Evolutionary conservation across 2,113 vertebrate genomes (phyloP).

Genomic region (Oreochromis tanganicae): DNA sequence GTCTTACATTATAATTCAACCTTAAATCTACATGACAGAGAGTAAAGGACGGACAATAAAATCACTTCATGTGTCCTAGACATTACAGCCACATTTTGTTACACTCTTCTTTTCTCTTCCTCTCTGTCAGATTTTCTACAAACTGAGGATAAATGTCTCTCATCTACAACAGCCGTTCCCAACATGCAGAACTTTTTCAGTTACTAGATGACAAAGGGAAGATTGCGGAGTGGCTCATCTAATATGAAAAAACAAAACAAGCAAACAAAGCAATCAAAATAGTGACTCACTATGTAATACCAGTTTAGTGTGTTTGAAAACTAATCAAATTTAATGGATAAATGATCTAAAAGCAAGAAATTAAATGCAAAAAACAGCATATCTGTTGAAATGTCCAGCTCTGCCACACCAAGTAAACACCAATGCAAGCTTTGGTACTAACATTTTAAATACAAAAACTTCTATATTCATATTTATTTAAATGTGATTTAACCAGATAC

Average conservation of each 20-base stretch:
- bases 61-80: not conserved
- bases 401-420: not conserved
- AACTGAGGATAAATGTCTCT: not conserved
- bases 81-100: not conserved
- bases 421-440: not conserved
- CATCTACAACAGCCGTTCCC: not conserved
- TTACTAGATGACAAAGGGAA: not conserved
- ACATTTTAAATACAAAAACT: not conserved
- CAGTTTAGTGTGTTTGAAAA: not conserved
- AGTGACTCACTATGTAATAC: not conserved
- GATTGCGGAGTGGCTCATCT: not conserved
- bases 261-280: not conserved
- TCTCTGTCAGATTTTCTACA: not conserved
- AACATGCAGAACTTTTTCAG: not conserved
- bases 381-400: not conserved
- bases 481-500: not conserved
- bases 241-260: not conserved
- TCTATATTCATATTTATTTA: not conserved
- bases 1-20: conserved; percentile 5
- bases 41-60: not conserved
- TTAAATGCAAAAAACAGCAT: not conserved
- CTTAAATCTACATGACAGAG: conserved; percentile 1
- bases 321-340: not conserved
- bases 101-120: not conserved
- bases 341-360: not conserved